Base-by-base conservation (phyloP, 2,797 vertebrate species). In the Eulemur rubriventer region DNA sequence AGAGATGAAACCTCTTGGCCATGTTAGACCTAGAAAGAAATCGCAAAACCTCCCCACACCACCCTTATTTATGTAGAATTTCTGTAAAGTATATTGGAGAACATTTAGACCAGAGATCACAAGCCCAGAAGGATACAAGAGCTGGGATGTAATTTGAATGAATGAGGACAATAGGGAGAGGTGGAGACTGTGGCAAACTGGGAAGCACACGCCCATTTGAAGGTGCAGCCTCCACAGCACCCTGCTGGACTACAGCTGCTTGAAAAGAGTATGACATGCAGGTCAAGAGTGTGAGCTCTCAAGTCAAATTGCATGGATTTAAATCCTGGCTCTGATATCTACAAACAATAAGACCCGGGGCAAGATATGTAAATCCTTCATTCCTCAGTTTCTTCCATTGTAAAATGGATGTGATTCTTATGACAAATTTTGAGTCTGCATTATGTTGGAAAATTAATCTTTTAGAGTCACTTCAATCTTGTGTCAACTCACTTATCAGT, bases 181-280 rank as follows among this genome's bases (percentile, higher is more conserved):
- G 4, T 38, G 18, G 35, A 52, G 59, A n/a, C 20, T 24, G 22
- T 4, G 6, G 18, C 33, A 20, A 33, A n/a, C 10, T 18, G n/a
- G 16, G 20, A 41, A 9, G 26, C 17, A 14, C 35, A 8, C 2
- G 48, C 12, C 72, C 1, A 0, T 48, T 8, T 5, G 10, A 16
- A 59, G 59, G 20, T 13, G 1, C 41, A 20, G 11, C 28, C 5
- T 4, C 0, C 4, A 1, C 10, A 10, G 1, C 12, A 2, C 22
- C 33, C 17, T 3, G 8, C 46, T 22, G 41, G 61, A 14, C 22
- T 2, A 3, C 6, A 4, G 22, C 9, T 18, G 2, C 11, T 4
- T 4, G 2, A 8, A 11, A n/a, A 28, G 3, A 26, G 9, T 1
- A 0, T 9, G n/a, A 0, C 0, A 0, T 4, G 5, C 2, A 41